These are phyloP conservation scores for Crossocerus cetratus DNA, from an alignment of 2,888 invertebrate species.

Conservation along the genomic window DNA sequence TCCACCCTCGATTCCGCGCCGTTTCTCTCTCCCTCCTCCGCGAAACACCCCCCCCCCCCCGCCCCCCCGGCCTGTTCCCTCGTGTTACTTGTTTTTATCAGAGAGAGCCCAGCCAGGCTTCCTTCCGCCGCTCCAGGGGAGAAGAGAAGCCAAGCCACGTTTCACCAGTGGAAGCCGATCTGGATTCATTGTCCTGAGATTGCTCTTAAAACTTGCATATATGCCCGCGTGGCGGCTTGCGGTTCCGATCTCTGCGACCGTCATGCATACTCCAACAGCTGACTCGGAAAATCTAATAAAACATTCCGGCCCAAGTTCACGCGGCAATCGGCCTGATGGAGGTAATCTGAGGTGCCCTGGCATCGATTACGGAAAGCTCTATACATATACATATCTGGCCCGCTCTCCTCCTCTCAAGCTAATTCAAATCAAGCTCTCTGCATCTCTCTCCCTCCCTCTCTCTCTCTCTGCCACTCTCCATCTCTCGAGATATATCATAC, in stretches of 20 bases:
- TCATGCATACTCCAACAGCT: too few relatives aligned
- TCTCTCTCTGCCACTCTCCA: too few relatives aligned
- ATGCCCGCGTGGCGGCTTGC: too few relatives aligned
- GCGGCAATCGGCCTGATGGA: constrained; percentile 9
- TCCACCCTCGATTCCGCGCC: constrained; percentile 35
- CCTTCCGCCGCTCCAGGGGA: neutral
- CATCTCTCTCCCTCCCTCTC: too few relatives aligned
- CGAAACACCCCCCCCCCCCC: constrained; percentile 1
- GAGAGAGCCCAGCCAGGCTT: constrained; percentile 18
- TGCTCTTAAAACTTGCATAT: constrained; percentile 32
- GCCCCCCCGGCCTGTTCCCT: constrained; percentile 12
- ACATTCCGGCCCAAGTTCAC: constrained; percentile 11
- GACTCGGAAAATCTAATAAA: neutral
- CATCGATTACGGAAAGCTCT: constrained; percentile 36
- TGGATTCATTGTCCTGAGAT: constrained; percentile 17
- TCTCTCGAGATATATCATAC: constrained; percentile 42
- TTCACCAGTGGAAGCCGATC: constrained; percentile 35
- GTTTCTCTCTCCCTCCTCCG: constrained; percentile 10
- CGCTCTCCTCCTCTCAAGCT: too few relatives aligned
- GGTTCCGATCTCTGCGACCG: too few relatives aligned
- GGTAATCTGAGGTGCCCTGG: constrained; percentile 42
- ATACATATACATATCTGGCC: neutral
- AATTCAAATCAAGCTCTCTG: too few relatives aligned
- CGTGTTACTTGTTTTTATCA: constrained; percentile 46
- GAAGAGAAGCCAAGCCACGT: constrained; percentile 26